phyloP scores from a whole-genome alignment of 1,140 invertebrate genomes.

The Rhynchophorus ferrugineus region DNA sequence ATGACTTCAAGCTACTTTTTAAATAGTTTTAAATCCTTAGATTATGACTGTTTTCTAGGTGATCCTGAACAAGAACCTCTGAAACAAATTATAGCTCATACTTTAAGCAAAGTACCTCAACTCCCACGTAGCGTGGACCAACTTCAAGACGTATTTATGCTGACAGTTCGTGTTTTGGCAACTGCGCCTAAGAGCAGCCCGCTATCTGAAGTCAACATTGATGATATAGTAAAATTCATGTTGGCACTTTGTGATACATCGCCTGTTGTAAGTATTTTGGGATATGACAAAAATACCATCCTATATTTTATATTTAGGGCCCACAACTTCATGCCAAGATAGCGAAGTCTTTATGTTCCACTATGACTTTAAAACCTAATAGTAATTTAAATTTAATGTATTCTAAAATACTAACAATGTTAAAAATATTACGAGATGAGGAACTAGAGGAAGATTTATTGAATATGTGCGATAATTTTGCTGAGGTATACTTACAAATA shows the following conservation, averaged over 20 bases:
- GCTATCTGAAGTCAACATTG: slow-evolving; percentile 19
- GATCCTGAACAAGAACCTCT: slow-evolving; percentile 12
- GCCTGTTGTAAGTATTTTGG: slow-evolving; percentile 11
- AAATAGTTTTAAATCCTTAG: neutral
- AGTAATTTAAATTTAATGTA: neutral
- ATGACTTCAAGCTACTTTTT: neutral
- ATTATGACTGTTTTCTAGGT: slow-evolving; percentile 11
- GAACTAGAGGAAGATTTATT: neutral
- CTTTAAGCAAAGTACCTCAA: slow-evolving; percentile 16
- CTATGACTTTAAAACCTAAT: neutral
- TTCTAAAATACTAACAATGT: neutral
- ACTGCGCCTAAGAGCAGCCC: slow-evolving; percentile 23
- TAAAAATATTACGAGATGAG: neutral
- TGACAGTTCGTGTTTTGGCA: slow-evolving; percentile 17
- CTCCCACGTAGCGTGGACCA: slow-evolving; percentile 13
- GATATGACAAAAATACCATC: too few species aligned
- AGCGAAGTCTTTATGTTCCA: neutral
- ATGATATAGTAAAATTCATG: slow-evolving; percentile 26
- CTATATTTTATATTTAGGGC: neutral
- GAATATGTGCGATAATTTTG: neutral
- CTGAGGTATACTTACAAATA: too few species aligned
- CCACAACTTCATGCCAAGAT: neutral
- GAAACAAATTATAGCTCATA: slow-evolving; percentile 25
- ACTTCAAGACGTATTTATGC: slow-evolving; percentile 19
- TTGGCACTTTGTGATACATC: slow-evolving; percentile 24